phyloP scores from a whole-genome alignment of 2,888 invertebrate species.

The Acleris literana region DNA sequence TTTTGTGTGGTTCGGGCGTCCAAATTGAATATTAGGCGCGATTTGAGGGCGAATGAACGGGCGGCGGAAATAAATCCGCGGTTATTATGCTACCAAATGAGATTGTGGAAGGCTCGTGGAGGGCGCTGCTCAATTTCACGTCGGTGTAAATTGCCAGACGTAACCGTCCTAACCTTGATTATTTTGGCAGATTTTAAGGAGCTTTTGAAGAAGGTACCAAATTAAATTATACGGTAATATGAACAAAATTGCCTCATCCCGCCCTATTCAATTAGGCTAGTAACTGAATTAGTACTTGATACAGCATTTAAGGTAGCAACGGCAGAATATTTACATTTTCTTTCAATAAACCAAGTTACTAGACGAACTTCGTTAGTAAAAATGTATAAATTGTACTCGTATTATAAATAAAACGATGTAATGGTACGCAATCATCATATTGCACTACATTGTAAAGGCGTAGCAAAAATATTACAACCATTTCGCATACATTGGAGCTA shows the following conservation, averaged over 20 bases:
- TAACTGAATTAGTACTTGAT: slow-evolving; percentile 2
- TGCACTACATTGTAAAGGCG: not conserved
- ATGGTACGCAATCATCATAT: too few relatives aligned
- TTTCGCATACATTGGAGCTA: slow-evolving; percentile 5
- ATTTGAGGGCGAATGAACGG: slow-evolving; percentile 80
- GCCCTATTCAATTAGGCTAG: slow-evolving; percentile 10
- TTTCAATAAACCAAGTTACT: too few relatives aligned
- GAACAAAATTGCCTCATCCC: slow-evolving; percentile 22
- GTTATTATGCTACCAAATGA: slow-evolving; percentile 82
- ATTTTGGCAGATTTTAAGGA: slow-evolving; percentile 64
- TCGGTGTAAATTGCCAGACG: slow-evolving; percentile 72
- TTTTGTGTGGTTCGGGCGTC: slow-evolving; percentile 80
- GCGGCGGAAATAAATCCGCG: slow-evolving; percentile 80
- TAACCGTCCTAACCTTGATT: slow-evolving; percentile 70
- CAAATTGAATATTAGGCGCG: slow-evolving; percentile 83
- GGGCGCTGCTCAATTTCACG: slow-evolving; percentile 74
- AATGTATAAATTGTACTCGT: not conserved
- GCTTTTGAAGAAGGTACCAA: slow-evolving; percentile 47
- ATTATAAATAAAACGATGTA: not conserved
- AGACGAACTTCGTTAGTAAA: too few relatives aligned
- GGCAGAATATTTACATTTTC: too few relatives aligned
- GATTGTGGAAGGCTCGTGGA: slow-evolving; percentile 73
- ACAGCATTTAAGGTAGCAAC: not conserved
- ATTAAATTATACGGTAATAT: slow-evolving; percentile 28
- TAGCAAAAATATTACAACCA: not conserved